A percentile compares a stretch with the other conserved stretches of the same genome.
Conservation (phyloP, 1,140 invertebrate genomes). For the Geopemphigus sp. region DNA sequence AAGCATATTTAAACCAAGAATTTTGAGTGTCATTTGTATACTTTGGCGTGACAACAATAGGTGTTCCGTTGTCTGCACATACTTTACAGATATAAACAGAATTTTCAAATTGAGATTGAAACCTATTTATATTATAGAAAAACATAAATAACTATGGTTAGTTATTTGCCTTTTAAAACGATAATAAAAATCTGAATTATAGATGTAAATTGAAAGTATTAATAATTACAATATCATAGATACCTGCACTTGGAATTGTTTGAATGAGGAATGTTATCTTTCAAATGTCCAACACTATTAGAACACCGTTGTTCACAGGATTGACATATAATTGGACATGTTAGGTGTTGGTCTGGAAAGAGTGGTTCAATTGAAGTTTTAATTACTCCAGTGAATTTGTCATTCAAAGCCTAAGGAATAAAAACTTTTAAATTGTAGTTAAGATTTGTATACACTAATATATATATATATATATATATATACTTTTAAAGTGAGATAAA, state of each 20-base stretch:
- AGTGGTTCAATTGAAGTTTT: constrained; percentile 63
- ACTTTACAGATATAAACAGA: constrained; percentile 71
- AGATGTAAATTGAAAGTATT: too few species aligned
- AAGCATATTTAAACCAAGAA: constrained; percentile 74
- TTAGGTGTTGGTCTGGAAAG: constrained; percentile 80
- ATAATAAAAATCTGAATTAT: too few species aligned
- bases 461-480: constrained; percentile 21
- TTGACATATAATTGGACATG: constrained; percentile 69
- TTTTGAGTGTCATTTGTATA: constrained; percentile 63
- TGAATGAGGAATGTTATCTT: constrained; percentile 66
- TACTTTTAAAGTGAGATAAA: constrained; percentile 68
- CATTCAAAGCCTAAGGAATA: constrained; percentile 64
- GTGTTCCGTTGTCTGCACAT: constrained; percentile 63
- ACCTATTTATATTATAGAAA: constrained; percentile 57
- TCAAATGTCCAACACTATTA: constrained; percentile 74
- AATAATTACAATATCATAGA: neutral
- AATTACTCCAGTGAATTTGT: constrained; percentile 73
- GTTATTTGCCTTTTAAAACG: neutral
- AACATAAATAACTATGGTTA: too few species aligned
- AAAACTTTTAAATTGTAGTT: neutral
- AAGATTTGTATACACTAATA: neutral
- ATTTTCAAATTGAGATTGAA: constrained; percentile 79
- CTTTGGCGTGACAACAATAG: constrained; percentile 65
- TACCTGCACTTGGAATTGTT: constrained; percentile 59
- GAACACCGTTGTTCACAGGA: constrained; percentile 71